A percentile compares a stretch with the other conserved stretches of the same genome.
Conservation (phyloP, 2,888 invertebrate species). For the Ochropleura plecta region DNA sequence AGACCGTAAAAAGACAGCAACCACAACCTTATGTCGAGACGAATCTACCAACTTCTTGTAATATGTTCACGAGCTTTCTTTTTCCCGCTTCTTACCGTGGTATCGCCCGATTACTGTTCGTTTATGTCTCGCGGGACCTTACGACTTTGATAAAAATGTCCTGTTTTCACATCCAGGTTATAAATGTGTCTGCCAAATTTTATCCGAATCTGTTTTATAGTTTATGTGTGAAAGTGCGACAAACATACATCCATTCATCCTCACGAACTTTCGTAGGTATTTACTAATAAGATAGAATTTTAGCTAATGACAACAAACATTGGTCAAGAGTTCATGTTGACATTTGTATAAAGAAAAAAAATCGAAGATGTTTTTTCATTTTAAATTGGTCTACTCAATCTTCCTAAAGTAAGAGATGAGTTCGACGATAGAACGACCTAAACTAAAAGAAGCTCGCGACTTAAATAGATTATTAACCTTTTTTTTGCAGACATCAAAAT, state of each 20-base stretch:
- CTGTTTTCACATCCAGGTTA: background rate
- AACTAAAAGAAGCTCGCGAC: too few species aligned
- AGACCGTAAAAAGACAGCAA: too few species aligned
- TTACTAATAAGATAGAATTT: background rate
- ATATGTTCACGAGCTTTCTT: background rate
- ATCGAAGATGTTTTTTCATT: too few species aligned
- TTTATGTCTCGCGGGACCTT: background rate
- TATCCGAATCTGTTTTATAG: background rate
- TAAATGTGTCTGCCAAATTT: background rate
- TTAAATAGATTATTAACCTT: background rate
- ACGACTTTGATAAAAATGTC: background rate
- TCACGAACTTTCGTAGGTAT: background rate
- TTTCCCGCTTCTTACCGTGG: background rate
- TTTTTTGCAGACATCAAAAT: constrained; percentile 31
- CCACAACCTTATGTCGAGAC: too few species aligned
- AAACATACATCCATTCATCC: background rate
- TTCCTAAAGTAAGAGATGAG: too few species aligned
- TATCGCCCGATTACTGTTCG: background rate
- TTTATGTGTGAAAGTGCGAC: background rate
- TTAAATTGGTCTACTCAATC: too few species aligned
- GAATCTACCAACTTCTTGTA: too few species aligned
- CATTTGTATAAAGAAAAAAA: background rate
- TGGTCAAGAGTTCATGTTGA: background rate
- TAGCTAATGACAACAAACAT: background rate
- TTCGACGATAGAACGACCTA: too few species aligned